A percentile compares a stretch with the other conserved stretches of the same genome.
phyloP scores from a whole-genome alignment of 2,113 vertebrate species.

The Paraplagusia blochii region DNA sequence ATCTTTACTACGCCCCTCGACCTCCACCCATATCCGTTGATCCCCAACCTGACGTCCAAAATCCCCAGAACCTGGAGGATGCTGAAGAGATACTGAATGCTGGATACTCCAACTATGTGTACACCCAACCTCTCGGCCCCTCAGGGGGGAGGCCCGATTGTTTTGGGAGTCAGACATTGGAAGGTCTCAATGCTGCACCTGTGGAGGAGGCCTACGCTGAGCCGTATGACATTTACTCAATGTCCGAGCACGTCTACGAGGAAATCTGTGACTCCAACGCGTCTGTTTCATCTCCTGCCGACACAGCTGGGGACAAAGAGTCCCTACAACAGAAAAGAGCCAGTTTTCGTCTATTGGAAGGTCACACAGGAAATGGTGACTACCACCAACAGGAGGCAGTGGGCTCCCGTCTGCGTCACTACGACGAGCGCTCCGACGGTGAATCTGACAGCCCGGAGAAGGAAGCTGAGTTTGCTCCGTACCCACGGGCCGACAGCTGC shows the following conservation, averaged over 20 bases:
- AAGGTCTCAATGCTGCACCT: slow-evolving; percentile 22
- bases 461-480: slow-evolving; percentile 93
- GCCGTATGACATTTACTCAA: slow-evolving; percentile 85
- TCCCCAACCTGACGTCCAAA: slow-evolving; percentile 72
- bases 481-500: slow-evolving; percentile 89
- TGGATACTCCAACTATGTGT: slow-evolving; percentile 89
- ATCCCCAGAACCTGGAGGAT: slow-evolving; percentile 76
- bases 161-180: slow-evolving; percentile 15
- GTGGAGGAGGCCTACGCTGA: slow-evolving; percentile 87
- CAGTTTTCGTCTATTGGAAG: slow-evolving; percentile 80
- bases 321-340: slow-evolving; percentile 60
- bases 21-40: slow-evolving; percentile 67
- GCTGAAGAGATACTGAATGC: slow-evolving; percentile 81
- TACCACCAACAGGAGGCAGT: slow-evolving; percentile 90
- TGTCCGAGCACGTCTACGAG: slow-evolving; percentile 94
- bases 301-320: slow-evolving; percentile 51
- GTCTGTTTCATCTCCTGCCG: slow-evolving; percentile 8
- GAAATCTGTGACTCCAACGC: slow-evolving; percentile 83
- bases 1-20: slow-evolving; percentile 70
- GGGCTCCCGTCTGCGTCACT: slow-evolving; percentile 92
- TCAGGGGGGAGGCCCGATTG: slow-evolving; percentile 35
- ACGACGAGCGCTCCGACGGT: slow-evolving; percentile 90
- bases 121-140: slow-evolving; percentile 80
- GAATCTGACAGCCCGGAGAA: slow-evolving; percentile 97
- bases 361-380: slow-evolving; percentile 74